Evolutionary conservation across 2,888 invertebrate species (phyloP).

Genomic region (Cataglyphis altisquamis): DNA sequence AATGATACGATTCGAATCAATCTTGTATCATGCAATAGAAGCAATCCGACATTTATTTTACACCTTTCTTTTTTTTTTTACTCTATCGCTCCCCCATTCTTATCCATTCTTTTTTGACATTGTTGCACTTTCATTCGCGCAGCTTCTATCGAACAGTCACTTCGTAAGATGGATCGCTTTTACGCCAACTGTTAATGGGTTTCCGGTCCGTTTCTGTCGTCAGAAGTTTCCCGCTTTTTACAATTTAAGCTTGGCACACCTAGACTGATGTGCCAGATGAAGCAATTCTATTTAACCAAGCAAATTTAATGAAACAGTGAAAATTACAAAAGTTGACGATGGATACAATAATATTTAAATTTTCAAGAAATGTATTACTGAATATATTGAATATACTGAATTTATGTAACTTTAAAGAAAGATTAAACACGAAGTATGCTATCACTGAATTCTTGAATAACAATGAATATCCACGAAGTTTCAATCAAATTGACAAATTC

Average conservation of each 20-base stretch:
- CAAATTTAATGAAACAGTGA: constrained; percentile 46
- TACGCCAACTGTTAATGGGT: constrained; percentile 63
- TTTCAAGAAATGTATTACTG: constrained; percentile 4
- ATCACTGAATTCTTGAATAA: not conserved
- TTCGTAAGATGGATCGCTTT: constrained; percentile 67
- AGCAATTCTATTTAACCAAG: constrained; percentile 44
- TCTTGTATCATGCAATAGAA: constrained; percentile 32
- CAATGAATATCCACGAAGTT: not conserved
- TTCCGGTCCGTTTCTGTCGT: constrained; percentile 59
- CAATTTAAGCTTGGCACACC: constrained; percentile 46
- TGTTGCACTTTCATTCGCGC: constrained; percentile 54
- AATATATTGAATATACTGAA: not conserved
- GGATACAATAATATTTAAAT: too few relatives aligned
- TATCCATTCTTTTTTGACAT: constrained; percentile 42
- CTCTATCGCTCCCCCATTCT: not conserved
- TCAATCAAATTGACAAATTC: not conserved
- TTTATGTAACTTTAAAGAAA: not conserved
- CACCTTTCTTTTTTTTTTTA: constrained; percentile 13
- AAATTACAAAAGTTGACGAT: not conserved
- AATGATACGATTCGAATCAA: constrained; percentile 22
- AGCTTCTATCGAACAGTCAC: constrained; percentile 65
- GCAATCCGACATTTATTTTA: constrained; percentile 28
- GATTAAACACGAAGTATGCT: not conserved
- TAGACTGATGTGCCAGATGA: constrained; percentile 44
- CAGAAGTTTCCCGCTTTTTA: constrained; percentile 42